Base-by-base conservation (phyloP, 2,797 vertebrate species). In the Clarias platycephalus region DNA sequence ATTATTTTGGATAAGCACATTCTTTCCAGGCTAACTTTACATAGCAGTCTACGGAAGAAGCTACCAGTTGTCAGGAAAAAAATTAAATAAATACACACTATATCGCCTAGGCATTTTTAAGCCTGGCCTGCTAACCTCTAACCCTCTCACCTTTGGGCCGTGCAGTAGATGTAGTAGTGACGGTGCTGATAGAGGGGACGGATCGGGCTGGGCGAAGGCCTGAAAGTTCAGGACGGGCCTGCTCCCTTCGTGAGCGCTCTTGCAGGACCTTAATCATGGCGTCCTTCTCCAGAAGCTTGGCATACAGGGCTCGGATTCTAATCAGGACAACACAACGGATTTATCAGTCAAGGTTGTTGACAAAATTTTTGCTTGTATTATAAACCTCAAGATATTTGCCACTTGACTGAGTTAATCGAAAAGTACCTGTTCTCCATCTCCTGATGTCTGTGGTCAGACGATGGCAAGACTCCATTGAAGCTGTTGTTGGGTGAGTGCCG, bases 231-330 rank as follows among this genome's bases (percentile, higher is more conserved):
- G 93, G 91, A 85, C 93, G 96, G 90, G 91, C 92, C 67, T 96
- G 96, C 40, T 99, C 97, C 84, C 92, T 95, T 12, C 94, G 93
- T 0, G 97, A 97, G 71, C 97, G 96, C 88, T 99, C 97, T 89
- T 98, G 97, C 67, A 99, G 94, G 31, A 99, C 97, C 90, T 97
- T 97, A 91, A 99, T 99, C 89, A 98, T 94, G 0, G 97, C 97
- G 0, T 99, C 97, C 90, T 99, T 99, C 93, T 99, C 98, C 88
- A 99, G 91, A 88, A 99, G 97, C 90, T 98, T 97, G 68, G 97
- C 96, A 0, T 99, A 97, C 44, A 99, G 96, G 0, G 92, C 96
- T 76, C 97, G 97, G 62, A 99, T 96, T 91, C 98, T 99, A 76
- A 57, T 89, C 55, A 0, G 62, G 40, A 85, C 26, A 87, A 49